Evolutionary conservation across 2,797 vertebrate genomes (phyloP), one percentile per base, ranked within the genome.

Genomic region (Avahi laniger): DNA sequence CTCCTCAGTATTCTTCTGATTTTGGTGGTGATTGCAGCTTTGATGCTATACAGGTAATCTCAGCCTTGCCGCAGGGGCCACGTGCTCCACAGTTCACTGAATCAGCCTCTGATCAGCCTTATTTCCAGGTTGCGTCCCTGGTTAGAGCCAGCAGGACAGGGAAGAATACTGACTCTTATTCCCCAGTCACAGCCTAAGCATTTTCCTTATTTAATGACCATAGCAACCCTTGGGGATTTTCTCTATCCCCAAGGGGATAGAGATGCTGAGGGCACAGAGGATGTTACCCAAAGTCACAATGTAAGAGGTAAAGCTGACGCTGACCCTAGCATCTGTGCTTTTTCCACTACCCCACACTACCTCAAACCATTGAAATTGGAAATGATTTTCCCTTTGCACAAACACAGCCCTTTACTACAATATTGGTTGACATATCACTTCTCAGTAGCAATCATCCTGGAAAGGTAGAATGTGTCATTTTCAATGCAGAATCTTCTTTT

Each of bases 31-130:
- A 99, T 99, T 20, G 99, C 99, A 22, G 99, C 99, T 81, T 98
- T 99, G 97, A 99, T 99, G 95, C 99, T 99, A 93, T 99, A 99
- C 98, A 99, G 99, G 99, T 99, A 97, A 97, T 97, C 97, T 83
- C 79, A 63, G 86, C 73, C 83, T 61, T 41, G 8, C 78, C 63
- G 7, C 35, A 22, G 52, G 73, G 67, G 38, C 57, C 38, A 0
- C 12, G 0, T 57, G 17, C 63, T 80, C 91, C 91, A 28, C 57
- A 28, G 54, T 73, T 20, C 8, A n/a, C 88, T 96, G 69, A 82
- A 57, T 69, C 3, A 0, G 7, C 63, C 38, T 87, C 38, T 59
- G 59, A 76, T 5, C 83, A 52, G 33, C 48, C 43, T 72, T 15
- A 5, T 57, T 50, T 76, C 41, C 35, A 86, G 46, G 14, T 9